Evolutionary conservation across 1,140 invertebrate genomes (phyloP).

Genomic region (Drosophila hydei): DNA sequence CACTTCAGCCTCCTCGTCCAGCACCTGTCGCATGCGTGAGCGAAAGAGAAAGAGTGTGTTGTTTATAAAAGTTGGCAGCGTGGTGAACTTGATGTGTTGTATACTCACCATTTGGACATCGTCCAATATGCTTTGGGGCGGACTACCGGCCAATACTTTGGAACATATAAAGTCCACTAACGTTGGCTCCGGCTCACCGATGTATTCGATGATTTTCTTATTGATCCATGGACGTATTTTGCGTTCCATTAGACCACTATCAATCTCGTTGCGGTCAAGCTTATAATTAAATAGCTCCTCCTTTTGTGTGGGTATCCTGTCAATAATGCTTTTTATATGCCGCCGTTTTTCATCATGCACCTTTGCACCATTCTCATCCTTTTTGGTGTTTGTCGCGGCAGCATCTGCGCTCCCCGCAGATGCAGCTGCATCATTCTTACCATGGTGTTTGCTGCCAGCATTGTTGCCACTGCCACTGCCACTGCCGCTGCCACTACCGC

Average conservation of each 20-base stretch:
- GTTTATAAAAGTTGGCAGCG: too few species aligned
- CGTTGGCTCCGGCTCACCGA: slow-evolving; percentile 99
- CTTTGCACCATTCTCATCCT: slow-evolving; percentile 87
- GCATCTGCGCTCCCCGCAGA: slow-evolving; percentile 60
- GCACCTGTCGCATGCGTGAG: slow-evolving; percentile 88
- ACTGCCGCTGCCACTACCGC: slow-evolving; percentile 11
- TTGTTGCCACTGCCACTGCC: slow-evolving; percentile 21
- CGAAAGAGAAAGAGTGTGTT: slow-evolving; percentile 5
- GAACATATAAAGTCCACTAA: slow-evolving; percentile 99
- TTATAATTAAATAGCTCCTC: slow-evolving; percentile 97
- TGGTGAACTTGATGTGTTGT: neutral
- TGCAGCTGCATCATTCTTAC: slow-evolving; percentile 76
- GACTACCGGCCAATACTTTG: slow-evolving; percentile 96
- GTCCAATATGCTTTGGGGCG: slow-evolving; percentile 96
- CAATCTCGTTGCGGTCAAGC: slow-evolving; percentile 94
- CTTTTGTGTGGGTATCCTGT: slow-evolving; percentile 99
- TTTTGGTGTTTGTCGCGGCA: slow-evolving; percentile 86
- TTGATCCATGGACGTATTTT: slow-evolving; percentile 99
- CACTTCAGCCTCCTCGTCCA: slow-evolving; percentile 99
- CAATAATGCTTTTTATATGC: slow-evolving; percentile 98
- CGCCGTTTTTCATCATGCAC: slow-evolving; percentile 97
- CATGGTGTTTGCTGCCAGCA: slow-evolving; percentile 51
- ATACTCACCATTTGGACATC: slow-evolving; percentile 97
- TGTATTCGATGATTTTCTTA: slow-evolving; percentile 99
- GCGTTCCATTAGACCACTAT: slow-evolving; percentile 94